Percentiles rank a stretch among this genome's conserved stretches.
Evolutionary conservation across 2,888 invertebrate species (phyloP).

Genomic region (Bruchidius siliquastri): DNA sequence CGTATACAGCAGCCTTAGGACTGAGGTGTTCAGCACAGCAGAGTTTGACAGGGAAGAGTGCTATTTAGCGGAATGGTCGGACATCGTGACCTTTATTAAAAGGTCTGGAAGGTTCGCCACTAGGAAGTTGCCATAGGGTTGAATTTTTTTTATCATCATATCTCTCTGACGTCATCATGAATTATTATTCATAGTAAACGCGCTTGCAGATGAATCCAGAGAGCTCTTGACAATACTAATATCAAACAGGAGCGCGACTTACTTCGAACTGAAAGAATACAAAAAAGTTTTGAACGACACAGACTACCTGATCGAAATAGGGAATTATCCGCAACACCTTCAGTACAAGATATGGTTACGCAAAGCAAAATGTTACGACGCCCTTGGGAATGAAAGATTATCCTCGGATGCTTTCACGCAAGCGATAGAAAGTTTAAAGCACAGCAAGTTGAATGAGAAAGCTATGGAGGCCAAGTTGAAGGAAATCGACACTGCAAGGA

Average conservation of each 20-base stretch:
- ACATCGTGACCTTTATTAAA: too few relatives aligned
- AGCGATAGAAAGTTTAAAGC: slow-evolving; percentile 64
- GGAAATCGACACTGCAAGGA: slow-evolving; percentile 28
- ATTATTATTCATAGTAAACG: background rate
- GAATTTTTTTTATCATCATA: too few relatives aligned
- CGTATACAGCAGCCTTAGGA: too few relatives aligned
- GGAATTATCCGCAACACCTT: slow-evolving; percentile 66
- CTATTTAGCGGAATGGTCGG: too few relatives aligned
- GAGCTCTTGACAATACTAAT: slow-evolving; percentile 62
- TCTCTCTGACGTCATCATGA: background rate
- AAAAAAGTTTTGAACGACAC: slow-evolving; percentile 67
- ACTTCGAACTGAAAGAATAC: slow-evolving; percentile 67
- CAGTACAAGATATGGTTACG: slow-evolving; percentile 73
- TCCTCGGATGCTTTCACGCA: slow-evolving; percentile 63
- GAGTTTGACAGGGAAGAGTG: too few relatives aligned
- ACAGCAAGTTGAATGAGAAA: slow-evolving; percentile 59
- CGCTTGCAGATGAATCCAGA: slow-evolving; percentile 45
- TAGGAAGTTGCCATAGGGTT: background rate
- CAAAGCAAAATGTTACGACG: slow-evolving; percentile 66
- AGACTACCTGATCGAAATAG: slow-evolving; percentile 57
- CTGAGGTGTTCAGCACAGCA: too few relatives aligned
- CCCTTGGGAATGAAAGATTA: slow-evolving; percentile 60
- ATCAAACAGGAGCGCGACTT: slow-evolving; percentile 77
- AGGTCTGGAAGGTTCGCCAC: slow-evolving; percentile 4
- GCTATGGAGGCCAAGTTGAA: slow-evolving; percentile 24